Evolutionary conservation across 1,140 invertebrate species (phyloP).

Genomic region (Musca vetustissima): DNA sequence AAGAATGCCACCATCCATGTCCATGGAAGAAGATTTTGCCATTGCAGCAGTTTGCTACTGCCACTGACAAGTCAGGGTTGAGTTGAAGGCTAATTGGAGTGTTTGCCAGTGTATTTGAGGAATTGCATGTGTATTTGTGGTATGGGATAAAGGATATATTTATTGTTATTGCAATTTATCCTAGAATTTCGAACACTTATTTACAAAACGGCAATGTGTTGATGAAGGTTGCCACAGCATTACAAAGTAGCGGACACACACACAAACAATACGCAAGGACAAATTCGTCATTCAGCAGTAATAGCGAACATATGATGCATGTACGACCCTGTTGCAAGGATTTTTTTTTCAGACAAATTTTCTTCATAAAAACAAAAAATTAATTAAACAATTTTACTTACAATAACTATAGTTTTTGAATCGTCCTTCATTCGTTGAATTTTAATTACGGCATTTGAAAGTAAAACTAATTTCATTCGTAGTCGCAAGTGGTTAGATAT

Average conservation of each 20-base stretch:
- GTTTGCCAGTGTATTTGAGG: neutral
- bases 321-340: neutral
- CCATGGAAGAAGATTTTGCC: neutral
- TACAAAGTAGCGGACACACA: too few species aligned
- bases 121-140: too few species aligned
- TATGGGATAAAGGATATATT: neutral
- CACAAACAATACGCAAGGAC: too few species aligned
- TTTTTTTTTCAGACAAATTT: neutral
- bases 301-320: neutral
- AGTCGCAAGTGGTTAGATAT: too few species aligned
- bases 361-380: too few species aligned
- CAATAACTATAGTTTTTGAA: too few species aligned
- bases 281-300: too few species aligned
- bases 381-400: too few species aligned
- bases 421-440: too few species aligned
- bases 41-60: neutral
- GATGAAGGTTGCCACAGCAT: neutral
- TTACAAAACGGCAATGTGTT: neutral
- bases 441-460: too few species aligned
- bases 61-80: constrained; percentile 20
- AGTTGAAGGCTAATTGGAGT: constrained; percentile 20
- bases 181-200: neutral
- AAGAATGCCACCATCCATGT: too few species aligned
- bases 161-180: constrained; percentile 14
- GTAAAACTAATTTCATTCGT: too few species aligned